Evolutionary conservation across 2,797 vertebrate species (phyloP), one percentile per base, ranked within the genome.

Genomic region (Ambastaia sidthimunki): DNA sequence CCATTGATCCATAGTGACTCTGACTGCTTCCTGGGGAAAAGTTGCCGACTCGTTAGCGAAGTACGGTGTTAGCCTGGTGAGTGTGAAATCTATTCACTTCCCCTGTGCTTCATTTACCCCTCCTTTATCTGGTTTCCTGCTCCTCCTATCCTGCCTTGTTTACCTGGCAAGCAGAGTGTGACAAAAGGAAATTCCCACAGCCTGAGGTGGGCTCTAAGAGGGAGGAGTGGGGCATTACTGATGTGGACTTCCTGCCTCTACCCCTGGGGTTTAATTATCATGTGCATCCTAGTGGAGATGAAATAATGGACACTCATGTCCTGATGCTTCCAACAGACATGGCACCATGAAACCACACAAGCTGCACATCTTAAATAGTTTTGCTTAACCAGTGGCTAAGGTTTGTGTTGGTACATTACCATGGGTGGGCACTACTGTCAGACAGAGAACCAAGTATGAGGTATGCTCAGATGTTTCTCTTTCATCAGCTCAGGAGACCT

Each of bases 81-180:
- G 90, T 92, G 93, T 92, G 94, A 93, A 94, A 95, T 94, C 92
- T 90, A 90, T 94, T 93, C 92, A 91, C 91, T 91, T 92, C 91
- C 91, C 90, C 90, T 89, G 90, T 89, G 90, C 94, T 93, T 94
- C 89, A 91, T 90, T 93, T 92, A 87, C 91, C 91, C 90, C 88
- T 90, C 87, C 90, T 88, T 86, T 80, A 85, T 89, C 89, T 89
- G 90, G 90, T 80, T 90, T 90, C 89, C 68, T 76, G 71, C 73
- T 82, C 81, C 88, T 91, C 82, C 90, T 90, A 93, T 93, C 90
- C 90, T 90, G 89, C 86, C 92, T 94, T 96, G 95, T 97, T 97
- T 97, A 96, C 95, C 95, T 95, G 95, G 90, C 92, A 96, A 96
- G 90, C 92, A 93, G 87, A 93, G 94, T 96, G 95, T 95, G 94